These are phyloP conservation scores for Gnathonemus echidnorhynchus DNA, from an alignment of 2,113 vertebrate genomes.

Conservation along the genomic window DNA sequence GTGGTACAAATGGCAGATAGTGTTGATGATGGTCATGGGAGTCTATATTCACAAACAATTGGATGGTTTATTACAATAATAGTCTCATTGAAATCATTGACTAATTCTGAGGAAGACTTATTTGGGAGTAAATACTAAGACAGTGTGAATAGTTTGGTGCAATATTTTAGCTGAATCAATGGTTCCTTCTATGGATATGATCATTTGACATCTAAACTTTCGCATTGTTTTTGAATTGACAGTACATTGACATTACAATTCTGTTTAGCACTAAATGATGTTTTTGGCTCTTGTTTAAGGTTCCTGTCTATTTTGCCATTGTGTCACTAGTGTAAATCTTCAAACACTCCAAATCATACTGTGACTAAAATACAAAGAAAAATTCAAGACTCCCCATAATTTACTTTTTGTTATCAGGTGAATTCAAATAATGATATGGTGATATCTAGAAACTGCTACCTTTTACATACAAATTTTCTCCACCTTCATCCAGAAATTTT, in stretches of 20 bases:
- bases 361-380: not conserved
- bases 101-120: not conserved
- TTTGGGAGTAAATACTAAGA: not conserved
- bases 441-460: no score
- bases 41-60: not conserved
- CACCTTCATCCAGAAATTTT: not conserved
- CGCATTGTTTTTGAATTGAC: not conserved
- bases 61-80: not conserved
- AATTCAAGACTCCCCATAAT: not conserved
- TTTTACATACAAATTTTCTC: not conserved
- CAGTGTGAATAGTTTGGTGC: not conserved
- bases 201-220: no score
- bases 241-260: not conserved
- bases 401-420: no score
- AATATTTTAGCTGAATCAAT: not conserved
- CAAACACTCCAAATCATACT: not conserved
- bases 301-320: not conserved
- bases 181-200: not conserved
- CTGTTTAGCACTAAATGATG: not conserved
- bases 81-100: not conserved
- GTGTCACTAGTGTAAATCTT: not conserved
- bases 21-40: not conserved
- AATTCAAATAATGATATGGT: no score
- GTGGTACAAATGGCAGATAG: not conserved
- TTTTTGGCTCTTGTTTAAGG: not conserved